These are phyloP conservation scores for Tetragonula clypearis DNA, from an alignment of 1,140 invertebrate species.

Conservation along the genomic window DNA sequence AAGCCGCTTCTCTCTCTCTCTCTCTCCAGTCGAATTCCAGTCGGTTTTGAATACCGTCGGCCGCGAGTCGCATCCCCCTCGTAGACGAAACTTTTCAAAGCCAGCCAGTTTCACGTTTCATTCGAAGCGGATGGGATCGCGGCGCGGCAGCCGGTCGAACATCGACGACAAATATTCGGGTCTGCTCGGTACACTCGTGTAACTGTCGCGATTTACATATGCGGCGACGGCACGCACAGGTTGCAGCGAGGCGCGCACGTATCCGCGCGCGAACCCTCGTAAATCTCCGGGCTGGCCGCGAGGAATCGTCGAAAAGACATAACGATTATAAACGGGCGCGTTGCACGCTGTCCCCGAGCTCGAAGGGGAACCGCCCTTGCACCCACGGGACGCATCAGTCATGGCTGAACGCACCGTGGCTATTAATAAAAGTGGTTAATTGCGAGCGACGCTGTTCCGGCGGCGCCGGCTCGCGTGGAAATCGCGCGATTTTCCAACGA, in stretches of 20 bases:
- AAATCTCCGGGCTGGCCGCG: conserved; percentile 12
- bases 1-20: not conserved
- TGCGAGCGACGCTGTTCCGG: not conserved
- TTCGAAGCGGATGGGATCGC: not conserved
- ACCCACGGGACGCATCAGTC: conserved; percentile 41
- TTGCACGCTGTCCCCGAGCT: conserved; percentile 9
- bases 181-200: conserved; percentile 23
- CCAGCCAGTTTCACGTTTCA: conserved; percentile 2
- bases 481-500: not conserved
- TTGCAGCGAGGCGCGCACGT: not conserved
- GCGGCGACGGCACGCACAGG: not conserved
- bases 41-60: conserved; percentile 18
- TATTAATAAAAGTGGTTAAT: conserved; percentile 54
- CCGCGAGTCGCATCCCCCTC: not conserved
- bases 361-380: conserved; percentile 5
- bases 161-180: conserved; percentile 37
- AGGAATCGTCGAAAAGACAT: conserved; percentile 23
- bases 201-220: conserved; percentile 45
- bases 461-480: not conserved
- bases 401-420: conserved; percentile 7
- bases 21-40: not conserved
- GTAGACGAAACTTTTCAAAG: conserved; percentile 20
- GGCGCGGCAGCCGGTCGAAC: not conserved
- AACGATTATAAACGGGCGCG: conserved; percentile 51
- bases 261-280: conserved; percentile 10